Conservation (phyloP, 2,113 vertebrate species). For the Rhea pennata region DNA sequence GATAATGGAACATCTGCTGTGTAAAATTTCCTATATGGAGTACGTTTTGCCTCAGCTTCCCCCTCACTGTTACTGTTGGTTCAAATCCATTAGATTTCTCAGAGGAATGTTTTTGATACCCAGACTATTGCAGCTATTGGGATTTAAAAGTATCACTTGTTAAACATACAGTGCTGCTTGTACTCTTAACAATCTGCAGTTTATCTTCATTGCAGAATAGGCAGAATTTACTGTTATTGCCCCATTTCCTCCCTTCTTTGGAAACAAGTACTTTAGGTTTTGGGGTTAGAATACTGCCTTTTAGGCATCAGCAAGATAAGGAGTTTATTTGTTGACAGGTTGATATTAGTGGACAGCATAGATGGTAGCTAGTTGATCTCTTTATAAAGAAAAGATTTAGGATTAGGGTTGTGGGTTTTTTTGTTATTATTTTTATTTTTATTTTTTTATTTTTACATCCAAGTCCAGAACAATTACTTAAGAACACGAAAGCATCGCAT, state of each 20-base stretch:
- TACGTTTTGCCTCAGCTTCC: neutral
- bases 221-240: neutral
- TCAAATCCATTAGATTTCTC: neutral
- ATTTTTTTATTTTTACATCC: neutral
- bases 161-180: rapidly evolving
- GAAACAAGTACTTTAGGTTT: neutral
- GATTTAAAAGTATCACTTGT: neutral
- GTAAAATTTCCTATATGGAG: neutral
- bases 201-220: neutral
- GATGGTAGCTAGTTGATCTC: neutral
- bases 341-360: neutral
- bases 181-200: neutral
- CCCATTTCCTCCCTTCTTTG: neutral
- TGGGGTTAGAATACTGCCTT: neutral
- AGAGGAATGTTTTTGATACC: neutral
- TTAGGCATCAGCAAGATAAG: neutral
- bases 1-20: neutral
- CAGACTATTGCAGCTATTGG: neutral
- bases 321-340: neutral
- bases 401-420: neutral
- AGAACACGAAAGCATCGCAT: neutral
- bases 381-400: neutral
- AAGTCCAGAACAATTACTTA: neutral
- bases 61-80: neutral
- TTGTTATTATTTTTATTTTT: too few species aligned